Evolutionary conservation across 2,888 invertebrate species (phyloP).

Genomic region (Tuberolachnus salignus): DNA sequence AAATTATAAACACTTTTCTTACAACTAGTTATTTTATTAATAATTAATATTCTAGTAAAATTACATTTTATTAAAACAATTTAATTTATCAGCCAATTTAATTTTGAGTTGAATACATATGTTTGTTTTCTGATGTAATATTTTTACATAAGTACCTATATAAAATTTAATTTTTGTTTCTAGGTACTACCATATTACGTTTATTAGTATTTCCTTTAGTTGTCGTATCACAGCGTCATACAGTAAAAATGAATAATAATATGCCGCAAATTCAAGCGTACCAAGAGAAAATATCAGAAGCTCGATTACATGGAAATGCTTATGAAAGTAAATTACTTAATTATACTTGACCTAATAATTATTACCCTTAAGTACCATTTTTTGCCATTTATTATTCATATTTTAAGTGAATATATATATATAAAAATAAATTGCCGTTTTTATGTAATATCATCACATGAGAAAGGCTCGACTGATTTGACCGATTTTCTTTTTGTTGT

Average conservation of each 20-base stretch:
- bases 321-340: conserved; percentile 68
- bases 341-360: no score
- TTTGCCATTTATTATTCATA: no score
- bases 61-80: no score
- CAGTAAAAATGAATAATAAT: conserved; percentile 80
- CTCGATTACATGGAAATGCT: conserved; percentile 81
- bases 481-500: no score
- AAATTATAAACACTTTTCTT: no score
- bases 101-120: neutral
- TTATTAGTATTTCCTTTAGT: conserved; percentile 83
- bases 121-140: neutral
- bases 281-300: conserved; percentile 85
- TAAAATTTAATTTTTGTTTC: conserved; percentile 59
- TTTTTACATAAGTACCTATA: neutral
- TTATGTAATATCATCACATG: no score
- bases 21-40: no score
- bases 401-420: no score
- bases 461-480: no score
- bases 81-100: neutral
- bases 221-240: conserved; percentile 79
- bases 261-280: conserved; percentile 84
- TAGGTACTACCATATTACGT: conserved; percentile 80
- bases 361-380: no score
- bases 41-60: no score
- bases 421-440: no score